Percentiles rank a stretch among this genome's conserved stretches.
Evolutionary conservation across 2,113 vertebrate genomes (phyloP).

Genomic region (Glaucidium brasilianum): DNA sequence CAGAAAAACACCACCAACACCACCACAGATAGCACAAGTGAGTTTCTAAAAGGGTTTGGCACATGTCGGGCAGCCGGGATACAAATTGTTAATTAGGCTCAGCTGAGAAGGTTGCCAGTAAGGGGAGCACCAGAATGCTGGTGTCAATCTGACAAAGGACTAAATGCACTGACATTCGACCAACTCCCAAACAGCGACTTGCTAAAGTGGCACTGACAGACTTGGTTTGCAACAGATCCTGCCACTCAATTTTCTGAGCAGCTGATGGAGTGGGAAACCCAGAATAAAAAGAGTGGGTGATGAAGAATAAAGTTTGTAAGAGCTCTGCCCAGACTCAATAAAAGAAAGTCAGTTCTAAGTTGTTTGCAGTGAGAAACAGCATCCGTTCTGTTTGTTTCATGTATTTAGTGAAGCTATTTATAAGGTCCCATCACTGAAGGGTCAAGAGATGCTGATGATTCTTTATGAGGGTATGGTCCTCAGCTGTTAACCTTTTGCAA

Average conservation of each 20-base stretch:
- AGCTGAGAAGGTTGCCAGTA: not conserved
- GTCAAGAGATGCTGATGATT: not conserved
- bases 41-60: slow-evolving; percentile 37
- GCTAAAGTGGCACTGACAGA: not conserved
- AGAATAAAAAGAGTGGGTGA: not conserved
- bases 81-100: slow-evolving; percentile 34
- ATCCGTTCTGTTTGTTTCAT: not conserved
- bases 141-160: not conserved
- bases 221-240: not conserved
- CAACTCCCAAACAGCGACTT: not conserved
- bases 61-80: slow-evolving; percentile 17
- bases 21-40: not conserved
- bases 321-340: not conserved
- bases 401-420: not conserved
- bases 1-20: not conserved
- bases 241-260: not conserved
- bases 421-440: not conserved
- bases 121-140: not conserved
- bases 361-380: not conserved
- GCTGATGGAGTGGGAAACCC: not conserved
- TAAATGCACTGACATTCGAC: not conserved
- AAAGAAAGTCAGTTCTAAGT: not conserved
- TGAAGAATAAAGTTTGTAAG: not conserved
- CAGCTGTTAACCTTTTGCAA: not conserved
- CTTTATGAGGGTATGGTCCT: not conserved